Conservation (phyloP, 2,797 vertebrate species). For the Erethizon dorsatum region DNA sequence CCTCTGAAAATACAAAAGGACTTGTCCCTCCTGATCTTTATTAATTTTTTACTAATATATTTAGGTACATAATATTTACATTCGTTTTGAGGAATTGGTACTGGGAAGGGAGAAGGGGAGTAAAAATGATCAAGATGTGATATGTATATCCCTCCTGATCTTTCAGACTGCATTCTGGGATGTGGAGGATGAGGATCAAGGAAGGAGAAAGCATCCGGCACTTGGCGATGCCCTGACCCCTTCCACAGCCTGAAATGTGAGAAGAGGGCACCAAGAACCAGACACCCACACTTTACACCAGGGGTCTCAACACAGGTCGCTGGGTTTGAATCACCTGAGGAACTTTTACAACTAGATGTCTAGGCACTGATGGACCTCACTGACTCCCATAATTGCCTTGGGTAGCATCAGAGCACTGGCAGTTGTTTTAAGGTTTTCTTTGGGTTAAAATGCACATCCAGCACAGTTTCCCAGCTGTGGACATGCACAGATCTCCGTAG, state of each 20-base stretch:
- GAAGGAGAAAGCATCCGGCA: neutral
- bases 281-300: neutral
- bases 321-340: neutral
- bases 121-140: neutral
- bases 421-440: neutral
- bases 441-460: neutral
- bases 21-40: neutral
- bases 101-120: neutral
- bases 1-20: neutral
- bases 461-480: neutral
- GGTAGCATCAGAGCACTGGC: neutral
- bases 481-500: too few relatives aligned
- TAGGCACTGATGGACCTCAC: neutral
- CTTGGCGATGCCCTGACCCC: neutral
- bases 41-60: neutral
- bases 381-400: neutral
- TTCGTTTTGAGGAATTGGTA: neutral
- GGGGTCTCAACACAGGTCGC: neutral
- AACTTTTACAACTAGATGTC: neutral
- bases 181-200: neutral
- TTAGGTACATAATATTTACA: neutral
- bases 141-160: neutral
- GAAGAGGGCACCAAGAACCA: neutral
- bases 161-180: neutral
- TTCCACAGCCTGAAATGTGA: neutral